phyloP scores from a whole-genome alignment of 2,888 invertebrate genomes.

The Sphaerophoria taeniata region DNA sequence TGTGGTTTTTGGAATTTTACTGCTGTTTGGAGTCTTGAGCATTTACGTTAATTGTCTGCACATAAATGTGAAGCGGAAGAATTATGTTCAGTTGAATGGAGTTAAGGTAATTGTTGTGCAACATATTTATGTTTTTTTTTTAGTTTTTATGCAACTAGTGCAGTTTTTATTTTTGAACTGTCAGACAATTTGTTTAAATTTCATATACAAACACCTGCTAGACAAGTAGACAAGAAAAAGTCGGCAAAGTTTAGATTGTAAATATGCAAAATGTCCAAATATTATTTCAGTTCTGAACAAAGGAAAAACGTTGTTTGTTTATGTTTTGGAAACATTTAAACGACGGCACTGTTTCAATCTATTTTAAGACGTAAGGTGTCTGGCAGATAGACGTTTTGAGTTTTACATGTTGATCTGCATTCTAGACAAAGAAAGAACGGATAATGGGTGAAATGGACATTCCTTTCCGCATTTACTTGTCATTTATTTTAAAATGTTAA shows the following conservation, averaged over 20 bases:
- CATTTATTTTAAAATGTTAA: background rate
- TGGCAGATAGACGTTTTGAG: conserved; percentile 15
- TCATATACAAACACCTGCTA: conserved; percentile 42
- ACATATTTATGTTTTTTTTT: conserved; percentile 19
- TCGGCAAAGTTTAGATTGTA: background rate
- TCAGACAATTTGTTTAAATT: conserved; percentile 7
- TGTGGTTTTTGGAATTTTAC: conserved; percentile 67
- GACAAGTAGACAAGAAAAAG: background rate
- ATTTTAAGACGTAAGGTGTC: conserved; percentile 45
- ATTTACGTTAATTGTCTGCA: conserved; percentile 76
- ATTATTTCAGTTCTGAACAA: conserved; percentile 1
- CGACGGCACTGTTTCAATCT: conserved; percentile 2
- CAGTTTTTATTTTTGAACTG: conserved; percentile 31
- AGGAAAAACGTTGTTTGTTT: conserved; percentile 17
- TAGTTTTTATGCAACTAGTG: conserved; percentile 37
- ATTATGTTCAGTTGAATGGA: conserved; percentile 80
- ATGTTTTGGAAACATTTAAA: conserved; percentile 22
- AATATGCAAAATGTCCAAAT: background rate
- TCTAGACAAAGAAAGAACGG: background rate
- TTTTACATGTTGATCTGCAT: background rate
- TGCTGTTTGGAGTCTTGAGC: conserved; percentile 66
- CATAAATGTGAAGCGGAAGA: conserved; percentile 80
- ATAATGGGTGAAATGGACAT: conserved; percentile 37
- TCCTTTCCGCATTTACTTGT: conserved; percentile 47
- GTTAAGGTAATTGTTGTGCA: conserved; percentile 79